phyloP scores from a whole-genome alignment of 2,888 invertebrate species.

The Chironomus tentans region DNA sequence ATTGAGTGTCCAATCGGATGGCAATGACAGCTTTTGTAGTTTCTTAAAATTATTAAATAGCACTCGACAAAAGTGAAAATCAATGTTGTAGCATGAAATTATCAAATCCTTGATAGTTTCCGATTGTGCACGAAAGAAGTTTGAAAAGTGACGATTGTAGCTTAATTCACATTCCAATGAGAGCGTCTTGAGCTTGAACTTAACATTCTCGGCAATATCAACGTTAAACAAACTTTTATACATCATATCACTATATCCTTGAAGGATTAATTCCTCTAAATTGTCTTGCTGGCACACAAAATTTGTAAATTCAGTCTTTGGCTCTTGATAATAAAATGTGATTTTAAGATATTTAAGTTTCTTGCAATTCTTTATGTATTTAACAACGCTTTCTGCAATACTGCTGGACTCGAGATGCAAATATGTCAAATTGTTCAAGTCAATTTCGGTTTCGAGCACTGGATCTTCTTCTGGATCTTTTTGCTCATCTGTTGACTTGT shows the following conservation, averaged over 20 bases:
- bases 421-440: constrained; percentile 3
- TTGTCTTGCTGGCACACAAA: constrained; percentile 16
- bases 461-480: neutral
- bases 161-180: constrained; percentile 9
- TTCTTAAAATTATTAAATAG: constrained; percentile 2
- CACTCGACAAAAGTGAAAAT: constrained; percentile 10
- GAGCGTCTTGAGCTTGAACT: constrained; percentile 10
- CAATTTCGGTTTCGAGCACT: neutral
- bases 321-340: constrained; percentile 20
- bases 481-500: neutral
- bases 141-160: constrained; percentile 7
- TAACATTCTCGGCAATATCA: neutral
- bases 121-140: constrained; percentile 1
- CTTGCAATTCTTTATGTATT: neutral
- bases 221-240: neutral
- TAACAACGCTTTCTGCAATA: neutral
- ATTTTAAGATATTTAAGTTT: constrained; percentile 2
- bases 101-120: neutral
- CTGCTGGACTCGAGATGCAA: constrained; percentile 5
- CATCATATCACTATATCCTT: constrained; percentile 15
- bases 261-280: neutral
- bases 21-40: neutral
- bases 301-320: constrained; percentile 10
- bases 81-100: constrained; percentile 16
- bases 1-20: constrained; percentile 10